These are phyloP conservation scores for Actenoides lindsayi DNA, from an alignment of 2,113 vertebrate genomes.

Conservation along the genomic window DNA sequence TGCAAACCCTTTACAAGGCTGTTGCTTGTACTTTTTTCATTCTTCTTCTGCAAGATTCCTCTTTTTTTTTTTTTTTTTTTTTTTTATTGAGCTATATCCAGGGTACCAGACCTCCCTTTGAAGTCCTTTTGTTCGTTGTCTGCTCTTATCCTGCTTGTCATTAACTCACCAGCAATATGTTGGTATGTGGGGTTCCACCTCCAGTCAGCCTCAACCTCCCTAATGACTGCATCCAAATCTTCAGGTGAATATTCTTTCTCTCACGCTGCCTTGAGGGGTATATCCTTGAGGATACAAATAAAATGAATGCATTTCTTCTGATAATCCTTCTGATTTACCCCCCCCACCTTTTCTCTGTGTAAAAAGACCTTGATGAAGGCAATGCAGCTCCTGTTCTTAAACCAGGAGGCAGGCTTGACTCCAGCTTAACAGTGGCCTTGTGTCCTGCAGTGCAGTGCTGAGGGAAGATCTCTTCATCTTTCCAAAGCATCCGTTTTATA, in stretches of 20 bases:
- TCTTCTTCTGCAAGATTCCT: neutral
- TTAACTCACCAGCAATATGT: neutral
- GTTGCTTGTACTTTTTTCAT: no score
- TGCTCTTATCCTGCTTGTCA: neutral
- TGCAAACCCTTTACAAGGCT: no score
- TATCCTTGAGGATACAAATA: neutral
- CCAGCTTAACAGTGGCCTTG: accelerated
- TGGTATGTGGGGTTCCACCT: neutral
- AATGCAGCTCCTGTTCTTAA: neutral
- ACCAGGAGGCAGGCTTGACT: neutral
- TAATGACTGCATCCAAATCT: neutral
- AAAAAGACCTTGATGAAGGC: neutral
- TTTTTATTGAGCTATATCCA: neutral
- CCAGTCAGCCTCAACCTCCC: neutral
- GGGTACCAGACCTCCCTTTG: neutral
- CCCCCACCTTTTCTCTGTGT: neutral
- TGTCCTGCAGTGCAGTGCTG: neutral
- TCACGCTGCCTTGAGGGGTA: neutral
- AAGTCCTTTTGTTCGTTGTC: neutral
- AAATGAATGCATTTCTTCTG: neutral
- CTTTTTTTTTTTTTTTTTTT: neutral
- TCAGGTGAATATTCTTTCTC: neutral
- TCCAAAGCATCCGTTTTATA: neutral
- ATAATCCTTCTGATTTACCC: neutral
- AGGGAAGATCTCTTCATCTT: neutral